Conservation (phyloP, 1,140 invertebrate genomes). For the Brachystomella parvula region DNA sequence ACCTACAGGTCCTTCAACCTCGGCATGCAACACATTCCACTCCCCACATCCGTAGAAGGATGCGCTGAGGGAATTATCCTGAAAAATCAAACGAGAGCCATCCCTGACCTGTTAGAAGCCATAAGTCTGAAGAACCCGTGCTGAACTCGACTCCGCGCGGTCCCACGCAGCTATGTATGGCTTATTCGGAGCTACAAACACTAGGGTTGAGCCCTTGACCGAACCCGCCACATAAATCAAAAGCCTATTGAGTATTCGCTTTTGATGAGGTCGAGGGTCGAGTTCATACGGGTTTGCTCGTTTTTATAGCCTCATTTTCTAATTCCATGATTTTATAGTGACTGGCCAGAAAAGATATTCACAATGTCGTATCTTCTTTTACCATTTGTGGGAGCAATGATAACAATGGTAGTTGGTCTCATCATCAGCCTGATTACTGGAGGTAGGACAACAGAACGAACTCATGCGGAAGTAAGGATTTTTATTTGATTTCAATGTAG, state of each 20-base stretch:
- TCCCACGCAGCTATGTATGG: no score
- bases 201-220: no score
- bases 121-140: no score
- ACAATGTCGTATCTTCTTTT: slow-evolving; percentile 32
- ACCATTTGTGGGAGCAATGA: slow-evolving; percentile 24
- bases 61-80: background rate
- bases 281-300: background rate
- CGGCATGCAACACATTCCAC: slow-evolving; percentile 4
- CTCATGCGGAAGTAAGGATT: background rate
- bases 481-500: background rate
- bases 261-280: no score
- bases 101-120: background rate
- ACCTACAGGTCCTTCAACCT: slow-evolving; percentile 9
- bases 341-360: slow-evolving; percentile 31
- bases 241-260: no score
- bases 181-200: no score
- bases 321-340: slow-evolving; percentile 23
- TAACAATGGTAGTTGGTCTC: slow-evolving; percentile 22
- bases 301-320: background rate
- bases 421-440: slow-evolving; percentile 26
- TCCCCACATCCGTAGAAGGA: slow-evolving; percentile 20
- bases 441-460: slow-evolving; percentile 12
- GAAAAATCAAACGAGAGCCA: background rate
- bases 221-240: no score
- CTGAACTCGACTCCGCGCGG: no score